Base-by-base conservation (phyloP, 2,888 invertebrate species). In the Lysandra coridon region DNA sequence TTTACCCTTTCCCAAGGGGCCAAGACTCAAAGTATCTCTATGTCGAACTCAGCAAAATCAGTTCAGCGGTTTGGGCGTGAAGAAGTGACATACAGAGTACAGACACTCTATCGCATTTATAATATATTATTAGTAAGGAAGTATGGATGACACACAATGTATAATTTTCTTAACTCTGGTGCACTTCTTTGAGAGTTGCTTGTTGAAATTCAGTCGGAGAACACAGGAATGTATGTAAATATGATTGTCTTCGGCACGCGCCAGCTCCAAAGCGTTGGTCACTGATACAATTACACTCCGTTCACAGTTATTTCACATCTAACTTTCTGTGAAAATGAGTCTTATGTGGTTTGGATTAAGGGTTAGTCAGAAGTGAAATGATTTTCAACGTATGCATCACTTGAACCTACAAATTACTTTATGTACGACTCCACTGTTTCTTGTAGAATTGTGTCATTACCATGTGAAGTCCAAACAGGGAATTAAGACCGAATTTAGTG, bases 141-240 rank as follows among this genome's bases (percentile, higher is more conserved):
- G 44, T 7, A 44, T 44, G 44, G 5, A 40, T 40, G 40, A 40
- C 40, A 40, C 40, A 40, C 40, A 6, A 40, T 6, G 40, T 6
- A 40, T 12, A 7, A 1, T 44, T 44, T 44, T 49, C 2, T 10
- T 49, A 49, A 44, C 10, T 49, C 2, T 10, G 49, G 10, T 49
- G 2, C 1, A 60, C n/a, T 60, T 57, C 17, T 57, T 60, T 60
- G 60, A 6, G 1, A 62, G 10, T 7, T 23, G 62, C 62, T 62
- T 62, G 62, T 62, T 62, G 62, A 23, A 62, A n/a, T 62, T 62
- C 62, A 62, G 62, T 23, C 7, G 23, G 23, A 62, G 62, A 62
- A 62, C 62, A 62, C 2, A 23, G 62, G n/a, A 62, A 62, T 62
- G 62, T 62, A 62, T 62, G 62, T 23, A 62, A 62, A 62, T 62